These are phyloP conservation scores for Lutraria rhynchaena DNA, from an alignment of 1,140 invertebrate genomes.

Conservation along the genomic window DNA sequence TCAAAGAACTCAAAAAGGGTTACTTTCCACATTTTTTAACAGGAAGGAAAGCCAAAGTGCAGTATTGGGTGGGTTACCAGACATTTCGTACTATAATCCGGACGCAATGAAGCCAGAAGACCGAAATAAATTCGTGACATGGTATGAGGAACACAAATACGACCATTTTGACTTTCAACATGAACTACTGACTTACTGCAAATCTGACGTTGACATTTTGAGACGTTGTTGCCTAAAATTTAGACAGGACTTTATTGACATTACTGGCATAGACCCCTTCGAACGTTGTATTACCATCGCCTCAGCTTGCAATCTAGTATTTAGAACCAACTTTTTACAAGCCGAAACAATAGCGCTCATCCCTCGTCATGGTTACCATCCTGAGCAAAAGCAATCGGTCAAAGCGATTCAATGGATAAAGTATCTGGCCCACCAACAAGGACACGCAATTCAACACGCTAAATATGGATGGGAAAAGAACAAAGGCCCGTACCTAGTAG, in stretches of 20 bases:
- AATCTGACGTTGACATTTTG: conserved; percentile 59
- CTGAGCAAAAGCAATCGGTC: too few relatives aligned
- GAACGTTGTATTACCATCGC: conserved; percentile 30
- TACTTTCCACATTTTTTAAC: conserved; percentile 57
- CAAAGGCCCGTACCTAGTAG: too few relatives aligned
- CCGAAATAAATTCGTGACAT: conserved; percentile 12
- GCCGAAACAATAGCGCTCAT: too few relatives aligned
- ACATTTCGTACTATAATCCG: neutral
- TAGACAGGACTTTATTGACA: conserved; percentile 6
- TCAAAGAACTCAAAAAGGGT: conserved; percentile 33
- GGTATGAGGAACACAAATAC: conserved; percentile 29
- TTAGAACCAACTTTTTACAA: too few relatives aligned
- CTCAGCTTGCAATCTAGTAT: too few relatives aligned
- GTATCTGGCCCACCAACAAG: too few relatives aligned
- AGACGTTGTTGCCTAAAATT: neutral
- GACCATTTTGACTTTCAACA: conserved; percentile 6
- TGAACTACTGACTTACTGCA: conserved; percentile 36
- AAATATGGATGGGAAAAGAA: too few relatives aligned
- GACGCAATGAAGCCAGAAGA: conserved; percentile 18
- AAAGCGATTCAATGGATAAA: too few relatives aligned
- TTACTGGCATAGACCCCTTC: conserved; percentile 6
- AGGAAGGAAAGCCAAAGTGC: neutral
- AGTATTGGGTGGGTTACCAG: conserved; percentile 1
- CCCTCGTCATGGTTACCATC: too few relatives aligned
- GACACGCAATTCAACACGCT: too few relatives aligned